phyloP scores from a whole-genome alignment of 2,888 invertebrate genomes.

The Habroteleia sp. region DNA sequence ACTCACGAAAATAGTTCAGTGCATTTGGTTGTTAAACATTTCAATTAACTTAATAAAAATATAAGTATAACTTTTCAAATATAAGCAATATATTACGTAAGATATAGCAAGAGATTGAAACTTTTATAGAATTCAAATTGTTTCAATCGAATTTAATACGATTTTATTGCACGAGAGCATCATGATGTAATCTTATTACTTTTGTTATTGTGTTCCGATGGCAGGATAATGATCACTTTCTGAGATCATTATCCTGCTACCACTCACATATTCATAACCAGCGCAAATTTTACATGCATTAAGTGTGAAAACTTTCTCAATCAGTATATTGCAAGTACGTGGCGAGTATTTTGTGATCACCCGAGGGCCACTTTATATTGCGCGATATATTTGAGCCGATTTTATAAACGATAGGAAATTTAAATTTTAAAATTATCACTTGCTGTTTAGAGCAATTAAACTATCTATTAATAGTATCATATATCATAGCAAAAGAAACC shows the following conservation, averaged over 20 bases:
- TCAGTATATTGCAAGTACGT: constrained; percentile 24
- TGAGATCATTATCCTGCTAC: too few relatives aligned
- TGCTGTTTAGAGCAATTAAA: constrained; percentile 30
- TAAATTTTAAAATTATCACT: too few relatives aligned
- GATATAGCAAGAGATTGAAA: too few relatives aligned
- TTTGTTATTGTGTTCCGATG: constrained; percentile 19
- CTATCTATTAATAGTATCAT: constrained; percentile 26
- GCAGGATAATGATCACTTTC: constrained; percentile 25
- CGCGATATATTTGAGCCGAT: constrained; percentile 28
- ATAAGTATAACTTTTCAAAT: too few relatives aligned
- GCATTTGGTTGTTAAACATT: too few relatives aligned
- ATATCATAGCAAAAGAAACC: constrained; percentile 24
- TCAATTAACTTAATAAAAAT: too few relatives aligned
- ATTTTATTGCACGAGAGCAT: constrained; percentile 1
- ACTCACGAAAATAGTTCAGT: too few relatives aligned
- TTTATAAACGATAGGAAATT: constrained; percentile 45
- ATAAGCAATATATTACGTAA: too few relatives aligned
- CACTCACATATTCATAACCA: constrained; percentile 15
- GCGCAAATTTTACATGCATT: constrained; percentile 34
- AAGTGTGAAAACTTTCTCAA: constrained; percentile 57
- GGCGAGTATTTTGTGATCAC: constrained; percentile 22
- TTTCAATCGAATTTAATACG: constrained; percentile 1
- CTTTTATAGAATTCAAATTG: background rate
- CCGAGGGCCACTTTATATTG: constrained; percentile 26
- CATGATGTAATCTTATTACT: constrained; percentile 21